phyloP scores from a whole-genome alignment of 2,888 invertebrate species.

The Apodemia duryi region DNA sequence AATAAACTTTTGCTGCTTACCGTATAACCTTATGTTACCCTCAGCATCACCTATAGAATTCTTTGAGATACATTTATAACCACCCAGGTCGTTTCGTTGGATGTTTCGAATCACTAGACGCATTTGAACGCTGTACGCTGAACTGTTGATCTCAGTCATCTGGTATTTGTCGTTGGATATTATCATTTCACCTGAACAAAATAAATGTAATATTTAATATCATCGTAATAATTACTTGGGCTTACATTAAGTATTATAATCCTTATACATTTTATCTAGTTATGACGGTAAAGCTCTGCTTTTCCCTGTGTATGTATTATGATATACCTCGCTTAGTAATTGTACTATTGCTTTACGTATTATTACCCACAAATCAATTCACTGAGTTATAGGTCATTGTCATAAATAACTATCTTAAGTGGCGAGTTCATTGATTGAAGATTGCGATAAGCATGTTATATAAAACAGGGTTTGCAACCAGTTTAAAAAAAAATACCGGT shows the following conservation, averaged over 20 bases:
- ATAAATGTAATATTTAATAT: conserved; percentile 14
- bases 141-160: conserved; percentile 88
- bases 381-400: no score
- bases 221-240: neutral
- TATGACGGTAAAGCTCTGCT: no score
- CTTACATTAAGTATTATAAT: neutral
- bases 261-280: neutral
- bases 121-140: conserved; percentile 93
- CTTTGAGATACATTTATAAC: conserved; percentile 95
- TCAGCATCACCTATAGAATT: conserved; percentile 95
- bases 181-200: conserved; percentile 90
- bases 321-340: no score
- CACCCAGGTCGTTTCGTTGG: conserved; percentile 87
- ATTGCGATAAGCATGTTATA: no score
- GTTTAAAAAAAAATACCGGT: no score
- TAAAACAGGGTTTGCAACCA: no score
- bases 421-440: no score
- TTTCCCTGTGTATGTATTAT: no score
- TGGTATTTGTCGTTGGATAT: conserved; percentile 91
- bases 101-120: conserved; percentile 86
- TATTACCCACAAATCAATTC: no score
- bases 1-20: conserved; percentile 73
- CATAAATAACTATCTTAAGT: no score
- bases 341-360: no score
- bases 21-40: conserved; percentile 92